Base-by-base conservation (phyloP, 2,797 vertebrate genomes). In the Oreortyx pictus region DNA sequence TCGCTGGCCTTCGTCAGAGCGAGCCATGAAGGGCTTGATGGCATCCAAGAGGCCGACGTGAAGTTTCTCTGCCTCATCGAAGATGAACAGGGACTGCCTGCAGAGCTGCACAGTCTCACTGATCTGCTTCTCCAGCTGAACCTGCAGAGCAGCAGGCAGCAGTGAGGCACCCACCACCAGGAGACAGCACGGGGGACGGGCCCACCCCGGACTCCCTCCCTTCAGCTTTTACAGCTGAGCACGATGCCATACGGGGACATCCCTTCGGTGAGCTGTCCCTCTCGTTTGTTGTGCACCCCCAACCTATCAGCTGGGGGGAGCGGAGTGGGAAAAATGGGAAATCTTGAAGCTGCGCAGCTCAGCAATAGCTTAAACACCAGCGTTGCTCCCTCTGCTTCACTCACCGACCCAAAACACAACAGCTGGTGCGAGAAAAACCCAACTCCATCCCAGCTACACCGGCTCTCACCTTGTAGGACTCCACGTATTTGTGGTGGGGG, bases 51-150 rank as follows among this genome's bases (percentile, higher is more conserved):
- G 98, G 47, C 96, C 97, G 0, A 97, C 97, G n/a, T 99, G 98
- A 81, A 99, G 98, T 95, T 99, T 99, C 96, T 99, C 99, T 0
- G 98, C 99, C 90, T 99, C 99, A 3, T 99, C 99, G 1, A 99
- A 99, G 95, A 99, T 98, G 93, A 99, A 98, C 80, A 99, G 97
- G 35, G 98, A 97, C 97, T 99, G 99, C 24, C 93, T 90, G 94
- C 99, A 99, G 68, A 95, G 97, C 77, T 97, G 94, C 73, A 98
- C 97, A 16, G 97, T 98, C 97, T 98, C 97, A 4, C 97, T 95
- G 70, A 99, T 97, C 37, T 98, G 98, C 83, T 97, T 98, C 67
- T 93, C 96, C 57, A 99, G 97, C 96, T 98, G 98, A 67, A 97
- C 98, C 99, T 99, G 96, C 37, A 61, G 3, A 23, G 82, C 54